Conservation (phyloP, 92 coral and sea anemone species). For the Ricordea florida region DNA sequence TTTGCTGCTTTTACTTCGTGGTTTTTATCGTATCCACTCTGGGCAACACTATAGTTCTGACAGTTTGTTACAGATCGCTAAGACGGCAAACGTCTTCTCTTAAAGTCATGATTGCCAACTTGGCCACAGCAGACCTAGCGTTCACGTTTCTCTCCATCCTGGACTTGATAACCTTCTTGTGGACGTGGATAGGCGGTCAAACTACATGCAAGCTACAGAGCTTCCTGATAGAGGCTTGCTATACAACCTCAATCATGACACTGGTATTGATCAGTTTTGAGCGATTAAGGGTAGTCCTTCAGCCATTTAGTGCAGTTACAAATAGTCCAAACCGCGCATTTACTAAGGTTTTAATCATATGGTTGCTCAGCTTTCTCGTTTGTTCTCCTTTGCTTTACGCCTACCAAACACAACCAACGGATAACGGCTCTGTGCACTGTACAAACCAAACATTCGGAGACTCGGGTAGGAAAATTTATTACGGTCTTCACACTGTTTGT, state of each 20-base stretch:
- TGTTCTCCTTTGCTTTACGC: conserved; percentile 42
- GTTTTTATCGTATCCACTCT: neutral
- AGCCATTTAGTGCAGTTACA: neutral
- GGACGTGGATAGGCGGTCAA: conserved; percentile 42
- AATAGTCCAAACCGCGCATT: neutral
- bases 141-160: conserved; percentile 25
- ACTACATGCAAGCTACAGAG: conserved; percentile 32
- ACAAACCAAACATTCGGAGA: conserved; percentile 17
- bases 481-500: conserved; percentile 14
- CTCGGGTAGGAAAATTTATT: conserved; percentile 24
- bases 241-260: conserved; percentile 32
- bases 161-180: conserved; percentile 10
- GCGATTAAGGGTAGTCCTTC: conserved; percentile 15
- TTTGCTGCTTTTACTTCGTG: neutral
- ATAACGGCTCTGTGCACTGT: neutral
- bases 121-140: conserved; percentile 26
- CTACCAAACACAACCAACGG: neutral
- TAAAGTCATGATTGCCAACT: conserved; percentile 19
- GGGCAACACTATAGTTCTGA: conserved; percentile 7
- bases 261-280: conserved; percentile 17
- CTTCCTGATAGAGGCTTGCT: conserved; percentile 32
- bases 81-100: neutral
- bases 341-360: neutral
- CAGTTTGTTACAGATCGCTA: neutral
- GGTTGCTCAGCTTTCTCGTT: neutral